These are phyloP conservation scores for Elachura formosa DNA, from an alignment of 2,113 vertebrate species.

Conservation along the genomic window DNA sequence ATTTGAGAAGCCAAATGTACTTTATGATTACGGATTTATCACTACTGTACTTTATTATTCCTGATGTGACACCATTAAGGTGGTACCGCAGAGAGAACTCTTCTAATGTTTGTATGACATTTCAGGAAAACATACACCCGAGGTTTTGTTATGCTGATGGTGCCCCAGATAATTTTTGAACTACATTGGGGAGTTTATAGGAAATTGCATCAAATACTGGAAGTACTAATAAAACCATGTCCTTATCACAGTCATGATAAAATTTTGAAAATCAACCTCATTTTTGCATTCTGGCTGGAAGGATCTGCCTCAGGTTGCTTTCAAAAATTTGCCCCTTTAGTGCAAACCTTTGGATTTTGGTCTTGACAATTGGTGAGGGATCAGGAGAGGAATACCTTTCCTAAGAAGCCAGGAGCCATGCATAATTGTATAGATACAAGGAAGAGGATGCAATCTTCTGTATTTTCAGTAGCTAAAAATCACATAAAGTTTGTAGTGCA, in stretches of 20 bases:
- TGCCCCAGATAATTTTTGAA: not conserved
- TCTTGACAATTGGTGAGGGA: not conserved
- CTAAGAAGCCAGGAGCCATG: not conserved
- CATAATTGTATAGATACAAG: not conserved
- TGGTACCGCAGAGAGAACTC: not conserved
- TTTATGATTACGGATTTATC: not conserved
- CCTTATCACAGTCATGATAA: not conserved
- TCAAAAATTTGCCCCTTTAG: not conserved
- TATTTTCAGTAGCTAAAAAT: not conserved
- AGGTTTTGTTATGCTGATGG: not conserved
- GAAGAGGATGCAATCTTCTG: not conserved
- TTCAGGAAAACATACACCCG: fast-evolving
- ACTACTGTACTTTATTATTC: no score
- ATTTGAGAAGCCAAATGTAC: not conserved
- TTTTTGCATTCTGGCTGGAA: not conserved
- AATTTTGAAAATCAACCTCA: not conserved
- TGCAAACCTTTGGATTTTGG: not conserved
- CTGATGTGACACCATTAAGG: not conserved
- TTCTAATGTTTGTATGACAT: not conserved
- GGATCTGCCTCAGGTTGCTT: not conserved
- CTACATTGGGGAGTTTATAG: not conserved
- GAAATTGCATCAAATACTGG: not conserved
- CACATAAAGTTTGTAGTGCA: not conserved
- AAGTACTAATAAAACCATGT: not conserved
- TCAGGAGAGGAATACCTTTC: not conserved